phyloP scores from a whole-genome alignment of 92 coral and sea anemone species.

The Plumapathes pennacea region DNA sequence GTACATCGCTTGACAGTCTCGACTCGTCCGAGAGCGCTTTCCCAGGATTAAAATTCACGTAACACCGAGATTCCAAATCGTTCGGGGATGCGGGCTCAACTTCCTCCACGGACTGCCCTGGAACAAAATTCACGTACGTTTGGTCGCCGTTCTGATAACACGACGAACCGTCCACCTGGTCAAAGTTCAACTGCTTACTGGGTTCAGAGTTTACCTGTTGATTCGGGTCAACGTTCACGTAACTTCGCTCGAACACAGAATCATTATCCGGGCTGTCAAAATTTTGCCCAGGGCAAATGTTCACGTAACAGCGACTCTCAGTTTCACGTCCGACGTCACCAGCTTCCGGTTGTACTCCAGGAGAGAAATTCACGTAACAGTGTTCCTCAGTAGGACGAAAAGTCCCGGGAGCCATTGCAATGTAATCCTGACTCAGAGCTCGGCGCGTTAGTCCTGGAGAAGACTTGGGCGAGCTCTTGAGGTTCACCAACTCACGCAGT shows the following conservation, averaged over 20 bases:
- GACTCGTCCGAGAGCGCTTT: neutral
- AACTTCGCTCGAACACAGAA: slow-evolving; percentile 17
- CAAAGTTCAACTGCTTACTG: too few species aligned
- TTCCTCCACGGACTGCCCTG: slow-evolving; percentile 28
- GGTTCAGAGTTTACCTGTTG: too few species aligned
- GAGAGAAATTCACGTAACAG: slow-evolving; percentile 9
- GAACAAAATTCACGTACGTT: slow-evolving; percentile 52
- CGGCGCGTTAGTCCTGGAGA: slow-evolving; percentile 12
- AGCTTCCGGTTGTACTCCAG: slow-evolving; percentile 1
- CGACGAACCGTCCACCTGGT: too few species aligned
- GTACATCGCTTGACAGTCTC: slow-evolving; percentile 3
- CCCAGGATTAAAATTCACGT: slow-evolving; percentile 54
- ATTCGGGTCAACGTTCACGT: too few species aligned
- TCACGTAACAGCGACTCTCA: slow-evolving; percentile 6
- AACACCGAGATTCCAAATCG: slow-evolving; percentile 9
- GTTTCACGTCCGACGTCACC: too few species aligned
- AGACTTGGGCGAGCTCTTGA: slow-evolving; percentile 45
- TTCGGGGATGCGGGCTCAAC: too few species aligned
- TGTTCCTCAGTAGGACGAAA: neutral
- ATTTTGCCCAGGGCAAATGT: slow-evolving; percentile 7
- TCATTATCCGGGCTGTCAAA: neutral
- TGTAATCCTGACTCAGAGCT: slow-evolving; percentile 20
- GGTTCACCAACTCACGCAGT: slow-evolving; percentile 53
- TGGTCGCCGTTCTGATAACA: slow-evolving; percentile 5
- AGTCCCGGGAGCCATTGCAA: slow-evolving; percentile 7